phyloP scores from a whole-genome alignment of 2,888 invertebrate species.

The Ophioninae sp. region DNA sequence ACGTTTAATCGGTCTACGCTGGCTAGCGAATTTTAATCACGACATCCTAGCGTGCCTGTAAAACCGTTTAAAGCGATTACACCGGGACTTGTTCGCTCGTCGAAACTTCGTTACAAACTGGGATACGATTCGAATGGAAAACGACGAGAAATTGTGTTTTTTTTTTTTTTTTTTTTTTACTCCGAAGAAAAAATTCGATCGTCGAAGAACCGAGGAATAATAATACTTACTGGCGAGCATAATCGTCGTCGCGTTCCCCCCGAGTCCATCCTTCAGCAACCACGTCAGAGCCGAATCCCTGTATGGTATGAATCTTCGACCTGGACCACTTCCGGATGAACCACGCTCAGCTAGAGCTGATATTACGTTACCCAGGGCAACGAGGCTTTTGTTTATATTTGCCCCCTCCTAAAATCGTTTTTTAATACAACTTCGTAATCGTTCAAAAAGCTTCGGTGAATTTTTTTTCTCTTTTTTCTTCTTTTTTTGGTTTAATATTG shows the following conservation, averaged over 20 bases:
- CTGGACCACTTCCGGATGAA: constrained; percentile 74
- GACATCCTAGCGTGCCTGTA: constrained; percentile 79
- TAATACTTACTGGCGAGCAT: constrained; percentile 88
- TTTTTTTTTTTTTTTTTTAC: not conserved
- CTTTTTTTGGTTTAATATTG: not conserved
- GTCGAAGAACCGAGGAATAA: not conserved
- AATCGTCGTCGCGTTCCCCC: constrained; percentile 89
- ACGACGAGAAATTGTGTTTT: constrained; percentile 41
- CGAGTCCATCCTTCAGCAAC: constrained; percentile 91
- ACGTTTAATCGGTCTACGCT: constrained; percentile 68
- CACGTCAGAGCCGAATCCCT: constrained; percentile 91
- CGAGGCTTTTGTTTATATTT: constrained; percentile 91
- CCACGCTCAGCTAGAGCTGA: constrained; percentile 85
- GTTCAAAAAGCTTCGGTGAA: not conserved
- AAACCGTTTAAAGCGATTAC: constrained; percentile 76
- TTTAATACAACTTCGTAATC: not conserved
- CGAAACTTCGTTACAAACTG: constrained; percentile 40
- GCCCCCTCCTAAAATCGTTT: constrained; percentile 81
- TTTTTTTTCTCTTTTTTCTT: not conserved
- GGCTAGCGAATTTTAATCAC: constrained; percentile 75
- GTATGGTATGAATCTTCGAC: constrained; percentile 87
- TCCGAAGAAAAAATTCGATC: constrained; percentile 38
- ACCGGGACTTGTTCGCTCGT: constrained; percentile 52
- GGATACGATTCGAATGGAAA: constrained; percentile 65
- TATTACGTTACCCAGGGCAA: constrained; percentile 91